A percentile compares a stretch with the other conserved stretches of the same genome.
phyloP scores from a whole-genome alignment of 2,113 vertebrate species.

The Gracilinanus agilis region DNA sequence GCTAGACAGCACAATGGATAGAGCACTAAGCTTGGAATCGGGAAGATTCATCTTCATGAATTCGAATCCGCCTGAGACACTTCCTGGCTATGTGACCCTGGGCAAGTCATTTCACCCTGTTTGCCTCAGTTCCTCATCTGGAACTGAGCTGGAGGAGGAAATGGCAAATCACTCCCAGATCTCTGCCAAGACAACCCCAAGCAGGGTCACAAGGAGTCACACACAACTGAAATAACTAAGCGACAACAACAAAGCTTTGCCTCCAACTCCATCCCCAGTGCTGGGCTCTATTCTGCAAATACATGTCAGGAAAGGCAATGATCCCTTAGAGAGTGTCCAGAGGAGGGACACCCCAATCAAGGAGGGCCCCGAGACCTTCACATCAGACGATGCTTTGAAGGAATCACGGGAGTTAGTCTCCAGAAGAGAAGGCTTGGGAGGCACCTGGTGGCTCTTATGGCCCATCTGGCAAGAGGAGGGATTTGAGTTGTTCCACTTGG shows the following conservation, averaged over 20 bases:
- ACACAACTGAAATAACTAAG: too few relatives aligned
- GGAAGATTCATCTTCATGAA: too few relatives aligned
- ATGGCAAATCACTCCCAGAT: neutral
- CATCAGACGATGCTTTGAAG: neutral
- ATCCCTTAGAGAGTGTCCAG: neutral
- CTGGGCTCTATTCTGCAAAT: neutral
- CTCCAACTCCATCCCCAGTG: neutral
- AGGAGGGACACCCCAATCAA: neutral
- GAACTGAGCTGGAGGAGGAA: too few relatives aligned
- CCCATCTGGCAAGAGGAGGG: neutral
- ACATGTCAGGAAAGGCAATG: neutral
- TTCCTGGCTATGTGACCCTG: too few relatives aligned
- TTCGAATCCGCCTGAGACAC: too few relatives aligned
- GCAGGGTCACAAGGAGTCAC: too few relatives aligned
- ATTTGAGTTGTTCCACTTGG: neutral
- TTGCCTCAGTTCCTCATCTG: too few relatives aligned
- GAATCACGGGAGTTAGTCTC: neutral
- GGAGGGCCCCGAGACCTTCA: neutral
- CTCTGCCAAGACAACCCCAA: too few relatives aligned
- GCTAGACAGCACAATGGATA: too few relatives aligned
- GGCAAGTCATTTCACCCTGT: too few relatives aligned
- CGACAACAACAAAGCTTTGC: too few relatives aligned
- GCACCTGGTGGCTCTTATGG: neutral
- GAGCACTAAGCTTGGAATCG: too few relatives aligned
- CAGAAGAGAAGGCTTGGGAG: neutral